These are phyloP conservation scores for Malurus leucopterus DNA, from an alignment of 2,797 vertebrate species.

Conservation along the genomic window DNA sequence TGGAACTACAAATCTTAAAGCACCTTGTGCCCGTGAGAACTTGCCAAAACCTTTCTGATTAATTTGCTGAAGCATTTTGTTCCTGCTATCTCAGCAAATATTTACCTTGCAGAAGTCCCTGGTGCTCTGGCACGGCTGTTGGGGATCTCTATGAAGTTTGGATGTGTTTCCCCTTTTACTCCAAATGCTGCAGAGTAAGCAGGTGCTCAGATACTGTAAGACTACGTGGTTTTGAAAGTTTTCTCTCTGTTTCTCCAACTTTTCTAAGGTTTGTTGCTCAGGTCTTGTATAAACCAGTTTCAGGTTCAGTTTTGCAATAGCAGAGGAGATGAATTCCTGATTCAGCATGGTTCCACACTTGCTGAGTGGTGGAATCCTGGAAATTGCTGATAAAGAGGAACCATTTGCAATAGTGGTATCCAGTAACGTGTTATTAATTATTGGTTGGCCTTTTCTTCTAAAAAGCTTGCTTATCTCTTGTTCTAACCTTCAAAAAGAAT, in stretches of 20 bases:
- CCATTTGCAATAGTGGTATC: background rate
- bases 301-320: background rate
- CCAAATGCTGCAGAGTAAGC: background rate
- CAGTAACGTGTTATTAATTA: background rate
- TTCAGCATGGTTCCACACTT: background rate
- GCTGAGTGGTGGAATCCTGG: background rate
- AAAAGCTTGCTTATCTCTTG: background rate
- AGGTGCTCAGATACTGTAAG: background rate
- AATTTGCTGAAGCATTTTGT: background rate
- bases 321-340: background rate
- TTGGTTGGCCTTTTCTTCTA: background rate
- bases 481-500: background rate
- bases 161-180: background rate
- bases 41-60: slow-evolving; percentile 15
- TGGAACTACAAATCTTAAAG: background rate
- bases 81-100: background rate
- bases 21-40: background rate
- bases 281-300: background rate
- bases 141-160: background rate
- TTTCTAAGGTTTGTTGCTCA: background rate
- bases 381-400: background rate
- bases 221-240: background rate
- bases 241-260: background rate
- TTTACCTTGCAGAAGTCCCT: background rate
- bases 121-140: background rate